These are phyloP conservation scores for Acanthis flammea DNA, from an alignment of 2,797 vertebrate genomes.

Conservation along the genomic window DNA sequence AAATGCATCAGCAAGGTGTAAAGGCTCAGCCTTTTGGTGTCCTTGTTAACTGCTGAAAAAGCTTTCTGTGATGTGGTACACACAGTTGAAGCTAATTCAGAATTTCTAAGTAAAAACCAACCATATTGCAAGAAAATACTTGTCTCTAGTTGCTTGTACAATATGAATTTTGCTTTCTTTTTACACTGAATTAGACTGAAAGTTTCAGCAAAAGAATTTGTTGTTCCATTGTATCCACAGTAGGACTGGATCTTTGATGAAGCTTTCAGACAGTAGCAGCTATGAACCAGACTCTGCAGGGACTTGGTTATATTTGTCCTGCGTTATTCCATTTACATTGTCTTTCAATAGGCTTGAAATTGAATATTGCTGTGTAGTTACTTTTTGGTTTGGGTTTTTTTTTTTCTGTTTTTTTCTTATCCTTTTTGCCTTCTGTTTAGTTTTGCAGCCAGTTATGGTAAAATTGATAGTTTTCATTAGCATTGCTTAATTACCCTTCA, in stretches of 20 bases:
- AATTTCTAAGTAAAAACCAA: neutral
- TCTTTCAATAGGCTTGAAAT: neutral
- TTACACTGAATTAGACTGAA: neutral
- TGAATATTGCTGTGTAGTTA: neutral
- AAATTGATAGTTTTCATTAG: neutral
- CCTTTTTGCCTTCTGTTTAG: neutral
- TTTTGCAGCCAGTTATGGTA: neutral
- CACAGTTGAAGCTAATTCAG: neutral
- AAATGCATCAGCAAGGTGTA: neutral
- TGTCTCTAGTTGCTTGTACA: neutral
- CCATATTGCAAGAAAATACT: neutral
- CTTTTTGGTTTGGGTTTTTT: neutral
- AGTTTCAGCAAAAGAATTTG: neutral
- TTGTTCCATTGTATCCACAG: neutral
- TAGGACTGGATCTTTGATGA: neutral
- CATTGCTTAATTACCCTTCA: neutral
- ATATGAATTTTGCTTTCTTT: neutral
- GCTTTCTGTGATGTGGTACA: neutral
- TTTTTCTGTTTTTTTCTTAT: rapidly evolving
- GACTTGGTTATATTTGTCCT: neutral
- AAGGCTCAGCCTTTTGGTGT: neutral
- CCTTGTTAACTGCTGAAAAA: neutral
- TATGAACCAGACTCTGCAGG: neutral
- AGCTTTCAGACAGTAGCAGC: neutral
- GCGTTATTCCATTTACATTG: neutral